These are phyloP conservation scores for Carabus problematicus DNA, from an alignment of 2,888 invertebrate species.

Conservation along the genomic window DNA sequence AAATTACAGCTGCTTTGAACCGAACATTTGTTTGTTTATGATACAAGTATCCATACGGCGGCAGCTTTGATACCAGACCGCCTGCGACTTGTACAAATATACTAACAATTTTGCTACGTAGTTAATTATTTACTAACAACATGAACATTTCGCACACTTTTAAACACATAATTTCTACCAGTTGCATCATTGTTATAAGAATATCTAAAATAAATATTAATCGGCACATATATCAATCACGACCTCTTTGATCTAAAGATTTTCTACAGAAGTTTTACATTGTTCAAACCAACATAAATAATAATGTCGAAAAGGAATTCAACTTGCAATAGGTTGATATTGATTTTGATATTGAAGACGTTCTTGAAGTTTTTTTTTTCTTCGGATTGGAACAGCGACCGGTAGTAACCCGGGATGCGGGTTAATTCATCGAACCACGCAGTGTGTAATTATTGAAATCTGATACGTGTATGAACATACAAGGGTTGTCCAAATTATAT, in stretches of 20 bases:
- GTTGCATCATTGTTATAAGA: too few species aligned
- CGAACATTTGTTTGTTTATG: too few species aligned
- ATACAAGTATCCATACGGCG: too few species aligned
- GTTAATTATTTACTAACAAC: too few species aligned
- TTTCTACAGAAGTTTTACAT: conserved; percentile 19
- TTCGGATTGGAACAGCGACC: conserved; percentile 10
- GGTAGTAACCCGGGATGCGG: conserved; percentile 31
- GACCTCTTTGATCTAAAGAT: conserved; percentile 19
- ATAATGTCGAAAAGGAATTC: conserved; percentile 11
- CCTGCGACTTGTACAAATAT: too few species aligned
- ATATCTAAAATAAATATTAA: too few species aligned
- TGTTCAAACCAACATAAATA: conserved; percentile 11
- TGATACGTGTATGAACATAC: neutral
- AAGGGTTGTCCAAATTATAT: too few species aligned
- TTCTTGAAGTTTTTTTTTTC: conserved; percentile 12
- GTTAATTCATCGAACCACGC: conserved; percentile 21
- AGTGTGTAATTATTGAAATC: conserved; percentile 18
- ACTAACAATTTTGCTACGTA: too few species aligned
- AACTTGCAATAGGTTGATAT: conserved; percentile 30
- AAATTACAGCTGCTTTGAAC: too few species aligned
- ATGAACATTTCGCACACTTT: too few species aligned
- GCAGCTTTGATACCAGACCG: too few species aligned
- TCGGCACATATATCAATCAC: neutral
- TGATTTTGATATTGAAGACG: conserved; percentile 19
- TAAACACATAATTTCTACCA: too few species aligned